These are phyloP conservation scores for Lutjanus erythropterus DNA, from an alignment of 2,113 vertebrate species.

Conservation along the genomic window DNA sequence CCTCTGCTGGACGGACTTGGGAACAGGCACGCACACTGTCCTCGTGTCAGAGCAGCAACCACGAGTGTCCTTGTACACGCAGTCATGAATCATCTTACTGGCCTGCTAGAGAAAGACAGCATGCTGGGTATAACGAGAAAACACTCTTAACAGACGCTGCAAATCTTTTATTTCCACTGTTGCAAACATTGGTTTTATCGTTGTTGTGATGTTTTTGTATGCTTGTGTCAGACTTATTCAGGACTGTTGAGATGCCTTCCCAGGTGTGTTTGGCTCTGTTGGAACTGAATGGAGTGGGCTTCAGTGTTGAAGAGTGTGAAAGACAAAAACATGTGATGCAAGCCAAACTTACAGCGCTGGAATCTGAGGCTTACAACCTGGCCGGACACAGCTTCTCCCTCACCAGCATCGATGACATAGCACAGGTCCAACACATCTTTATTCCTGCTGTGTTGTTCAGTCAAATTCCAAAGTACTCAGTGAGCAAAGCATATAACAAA, in stretches of 20 bases:
- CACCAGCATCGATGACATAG: constrained; percentile 92
- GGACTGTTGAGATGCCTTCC: constrained; percentile 92
- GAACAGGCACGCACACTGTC: constrained; percentile 81
- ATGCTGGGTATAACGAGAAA: constrained; percentile 84
- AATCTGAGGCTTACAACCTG: constrained; percentile 90
- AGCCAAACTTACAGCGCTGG: constrained; percentile 91
- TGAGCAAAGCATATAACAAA: background rate
- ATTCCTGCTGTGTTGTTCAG: background rate
- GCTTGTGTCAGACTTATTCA: constrained; percentile 86
- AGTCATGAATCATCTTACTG: constrained; percentile 88
- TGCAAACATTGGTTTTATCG: background rate
- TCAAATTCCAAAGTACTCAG: background rate
- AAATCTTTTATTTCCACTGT: background rate
- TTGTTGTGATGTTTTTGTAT: background rate
- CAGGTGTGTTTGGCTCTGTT: constrained; percentile 94
- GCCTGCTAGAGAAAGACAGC: constrained; percentile 88
- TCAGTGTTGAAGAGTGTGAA: constrained; percentile 92
- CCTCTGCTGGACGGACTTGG: constrained; percentile 90
- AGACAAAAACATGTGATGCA: constrained; percentile 95
- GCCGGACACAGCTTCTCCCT: constrained; percentile 95
- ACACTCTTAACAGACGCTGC: too few relatives aligned
- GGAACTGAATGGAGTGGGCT: constrained; percentile 96
- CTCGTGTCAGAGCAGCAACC: constrained; percentile 90
- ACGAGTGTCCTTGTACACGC: constrained; percentile 88
- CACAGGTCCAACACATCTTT: constrained; percentile 85